Evolutionary conservation across 2,888 invertebrate species (phyloP).

Genomic region (Halictus quadricinctus): DNA sequence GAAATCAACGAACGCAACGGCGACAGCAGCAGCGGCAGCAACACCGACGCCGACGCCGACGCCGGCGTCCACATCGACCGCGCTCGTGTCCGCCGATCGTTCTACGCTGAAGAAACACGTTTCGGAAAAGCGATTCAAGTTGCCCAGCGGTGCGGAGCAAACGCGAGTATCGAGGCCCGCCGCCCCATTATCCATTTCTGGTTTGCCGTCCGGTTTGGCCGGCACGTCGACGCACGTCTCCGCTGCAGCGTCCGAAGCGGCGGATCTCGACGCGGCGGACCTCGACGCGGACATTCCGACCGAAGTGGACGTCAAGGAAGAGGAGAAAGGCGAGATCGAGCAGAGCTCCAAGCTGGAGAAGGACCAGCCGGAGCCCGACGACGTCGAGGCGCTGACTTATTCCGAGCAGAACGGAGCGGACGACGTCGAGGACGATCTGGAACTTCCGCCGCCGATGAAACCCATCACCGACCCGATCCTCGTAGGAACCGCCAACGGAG

Average conservation of each 20-base stretch:
- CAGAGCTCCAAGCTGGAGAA: constrained; percentile 68
- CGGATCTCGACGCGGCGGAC: constrained; percentile 65
- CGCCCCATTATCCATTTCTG: constrained; percentile 29
- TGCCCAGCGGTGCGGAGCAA: constrained; percentile 81
- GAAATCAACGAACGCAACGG: constrained; percentile 82
- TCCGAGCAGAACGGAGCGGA: constrained; percentile 86
- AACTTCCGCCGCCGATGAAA: constrained; percentile 97
- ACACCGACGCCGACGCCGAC: not conserved
- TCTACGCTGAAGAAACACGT: constrained; percentile 88
- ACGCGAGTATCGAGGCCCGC: constrained; percentile 59
- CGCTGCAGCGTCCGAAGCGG: constrained; percentile 31
- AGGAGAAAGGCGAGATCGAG: constrained; percentile 71
- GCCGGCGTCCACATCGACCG: constrained; percentile 69
- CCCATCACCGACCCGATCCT: constrained; percentile 91
- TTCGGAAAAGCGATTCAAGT: constrained; percentile 93
- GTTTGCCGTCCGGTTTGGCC: constrained; percentile 48
- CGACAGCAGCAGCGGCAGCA: not conserved
- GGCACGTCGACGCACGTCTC: constrained; percentile 37
- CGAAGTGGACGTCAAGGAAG: constrained; percentile 74
- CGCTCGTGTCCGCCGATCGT: constrained; percentile 70
- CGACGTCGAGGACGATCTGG: constrained; percentile 92
- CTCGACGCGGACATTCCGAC: constrained; percentile 79
- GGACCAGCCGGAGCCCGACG: constrained; percentile 80
- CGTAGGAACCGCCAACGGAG: constrained; percentile 79
- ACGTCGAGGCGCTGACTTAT: constrained; percentile 75